These are phyloP conservation scores for Okapia johnstoni DNA, from an alignment of 2,113 vertebrate species.

Conservation along the genomic window DNA sequence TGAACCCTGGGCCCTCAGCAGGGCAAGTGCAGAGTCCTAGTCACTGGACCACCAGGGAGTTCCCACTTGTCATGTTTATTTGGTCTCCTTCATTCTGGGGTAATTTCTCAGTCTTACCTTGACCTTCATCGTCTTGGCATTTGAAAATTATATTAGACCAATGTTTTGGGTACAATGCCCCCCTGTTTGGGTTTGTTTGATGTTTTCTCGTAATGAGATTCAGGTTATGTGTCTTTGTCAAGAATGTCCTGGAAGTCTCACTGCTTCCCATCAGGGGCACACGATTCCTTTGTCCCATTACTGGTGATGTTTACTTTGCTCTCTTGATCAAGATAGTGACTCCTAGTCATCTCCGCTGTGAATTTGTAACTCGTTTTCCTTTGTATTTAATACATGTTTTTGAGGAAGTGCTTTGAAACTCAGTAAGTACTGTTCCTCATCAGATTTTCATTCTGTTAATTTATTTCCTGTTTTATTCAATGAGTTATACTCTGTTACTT, in stretches of 20 bases:
- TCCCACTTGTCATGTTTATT: neutral
- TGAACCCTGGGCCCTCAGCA: neutral
- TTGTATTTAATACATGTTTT: neutral
- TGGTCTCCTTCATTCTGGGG: neutral
- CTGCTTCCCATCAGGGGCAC: too few species aligned
- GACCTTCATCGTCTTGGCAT: neutral
- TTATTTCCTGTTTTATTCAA: neutral
- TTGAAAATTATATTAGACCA: neutral
- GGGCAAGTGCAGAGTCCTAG: neutral
- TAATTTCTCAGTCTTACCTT: neutral
- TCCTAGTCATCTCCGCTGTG: fast-evolving
- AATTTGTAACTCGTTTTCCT: neutral
- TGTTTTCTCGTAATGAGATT: neutral
- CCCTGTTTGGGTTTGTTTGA: neutral
- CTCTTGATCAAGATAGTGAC: neutral
- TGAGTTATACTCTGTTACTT: neutral
- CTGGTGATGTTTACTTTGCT: neutral
- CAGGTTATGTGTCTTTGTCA: neutral
- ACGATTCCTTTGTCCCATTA: fast-evolving
- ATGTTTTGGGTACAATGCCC: neutral
- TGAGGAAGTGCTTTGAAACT: neutral
- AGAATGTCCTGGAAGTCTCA: neutral
- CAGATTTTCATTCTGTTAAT: neutral
- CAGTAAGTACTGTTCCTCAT: neutral
- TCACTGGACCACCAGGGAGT: neutral